phyloP scores from a whole-genome alignment of 2,113 vertebrate genomes.

The Bothrops jararaca region DNA sequence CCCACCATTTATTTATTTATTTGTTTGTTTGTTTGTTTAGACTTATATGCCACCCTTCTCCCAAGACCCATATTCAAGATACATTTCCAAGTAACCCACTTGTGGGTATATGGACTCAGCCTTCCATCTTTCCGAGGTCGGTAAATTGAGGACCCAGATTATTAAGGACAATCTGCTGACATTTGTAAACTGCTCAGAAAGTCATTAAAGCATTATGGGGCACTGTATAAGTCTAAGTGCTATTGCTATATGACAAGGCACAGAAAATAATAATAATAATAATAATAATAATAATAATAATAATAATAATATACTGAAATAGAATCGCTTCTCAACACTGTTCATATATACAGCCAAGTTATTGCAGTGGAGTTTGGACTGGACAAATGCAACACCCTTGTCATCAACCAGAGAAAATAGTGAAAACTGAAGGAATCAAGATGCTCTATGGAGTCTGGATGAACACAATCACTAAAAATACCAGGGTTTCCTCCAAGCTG shows the following conservation, averaged over 20 bases:
- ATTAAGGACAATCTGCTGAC: not conserved
- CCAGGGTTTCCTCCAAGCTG: not conserved
- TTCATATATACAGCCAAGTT: not conserved
- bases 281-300: not conserved
- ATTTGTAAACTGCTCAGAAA: not conserved
- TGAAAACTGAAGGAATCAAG: not conserved
- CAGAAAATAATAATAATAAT: not conserved
- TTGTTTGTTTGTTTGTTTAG: too few species aligned
- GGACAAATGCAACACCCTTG: not conserved
- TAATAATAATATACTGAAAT: not conserved
- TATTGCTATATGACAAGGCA: not conserved
- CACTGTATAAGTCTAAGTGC: not conserved
- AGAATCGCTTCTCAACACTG: not conserved
- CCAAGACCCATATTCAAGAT: not conserved
- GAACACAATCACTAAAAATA: not conserved
- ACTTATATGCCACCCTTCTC: too few species aligned
- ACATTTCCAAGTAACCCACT: not conserved
- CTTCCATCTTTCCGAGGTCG: not conserved
- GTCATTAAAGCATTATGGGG: not conserved
- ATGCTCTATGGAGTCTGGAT: not conserved
- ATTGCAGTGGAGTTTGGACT: not conserved
- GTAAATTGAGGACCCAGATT: not conserved
- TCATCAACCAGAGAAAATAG: not conserved
- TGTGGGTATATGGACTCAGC: not conserved
- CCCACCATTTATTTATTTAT: too few species aligned